These are phyloP conservation scores for Drosophila orosa DNA, from an alignment of 1,140 invertebrate genomes.

Conservation along the genomic window DNA sequence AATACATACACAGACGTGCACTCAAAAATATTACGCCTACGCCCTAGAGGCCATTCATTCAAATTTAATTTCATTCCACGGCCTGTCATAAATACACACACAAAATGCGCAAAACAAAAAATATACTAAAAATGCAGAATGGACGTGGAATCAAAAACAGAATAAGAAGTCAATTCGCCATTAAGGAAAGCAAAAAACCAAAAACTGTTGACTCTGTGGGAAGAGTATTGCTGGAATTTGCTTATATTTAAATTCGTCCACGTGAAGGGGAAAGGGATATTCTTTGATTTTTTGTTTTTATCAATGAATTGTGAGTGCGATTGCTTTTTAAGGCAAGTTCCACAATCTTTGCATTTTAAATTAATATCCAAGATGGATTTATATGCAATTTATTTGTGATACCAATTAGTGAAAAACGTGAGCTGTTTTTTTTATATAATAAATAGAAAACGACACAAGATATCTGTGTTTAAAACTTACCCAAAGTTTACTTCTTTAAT, in stretches of 20 bases:
- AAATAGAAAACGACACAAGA: too few species aligned
- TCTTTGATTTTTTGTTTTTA: conserved; percentile 1
- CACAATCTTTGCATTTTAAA: background rate
- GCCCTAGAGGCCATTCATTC: conserved; percentile 52
- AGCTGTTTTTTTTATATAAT: background rate
- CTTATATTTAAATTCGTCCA: conserved; percentile 15
- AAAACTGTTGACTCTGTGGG: conserved; percentile 19
- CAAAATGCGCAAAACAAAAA: conserved; percentile 37
- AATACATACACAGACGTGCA: conserved; percentile 13
- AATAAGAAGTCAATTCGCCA: conserved; percentile 18
- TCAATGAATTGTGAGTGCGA: conserved; percentile 10
- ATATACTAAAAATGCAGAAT: background rate
- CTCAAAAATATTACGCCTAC: conserved; percentile 63
- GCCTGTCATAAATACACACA: conserved; percentile 54
- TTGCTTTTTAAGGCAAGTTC: background rate
- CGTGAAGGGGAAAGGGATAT: conserved; percentile 5
- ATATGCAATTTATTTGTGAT: background rate
- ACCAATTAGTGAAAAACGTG: too few species aligned
- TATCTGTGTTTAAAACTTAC: background rate
- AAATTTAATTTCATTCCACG: conserved; percentile 59
- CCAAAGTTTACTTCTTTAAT: background rate
- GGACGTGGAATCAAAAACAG: conserved; percentile 11
- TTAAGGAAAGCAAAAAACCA: background rate
- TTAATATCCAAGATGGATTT: background rate
- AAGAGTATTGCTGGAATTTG: conserved; percentile 1